Conservation (phyloP, 1,140 invertebrate genomes). For the Trichonephila clavata region DNA sequence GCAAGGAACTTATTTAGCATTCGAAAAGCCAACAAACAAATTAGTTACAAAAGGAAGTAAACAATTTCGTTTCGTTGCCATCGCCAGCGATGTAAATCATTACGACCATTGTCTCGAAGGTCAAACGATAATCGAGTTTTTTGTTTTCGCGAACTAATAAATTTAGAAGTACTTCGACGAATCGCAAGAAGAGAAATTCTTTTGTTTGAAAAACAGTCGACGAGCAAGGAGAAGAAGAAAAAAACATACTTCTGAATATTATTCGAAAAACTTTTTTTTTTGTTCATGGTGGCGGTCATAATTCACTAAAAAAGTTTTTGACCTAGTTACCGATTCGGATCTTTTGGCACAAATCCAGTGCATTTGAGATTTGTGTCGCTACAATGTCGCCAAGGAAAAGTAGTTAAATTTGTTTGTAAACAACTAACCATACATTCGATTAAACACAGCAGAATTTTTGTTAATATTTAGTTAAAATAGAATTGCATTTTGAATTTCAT, state of each 20-base stretch:
- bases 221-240: background rate
- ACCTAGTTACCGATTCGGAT: background rate
- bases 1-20: background rate
- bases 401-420: background rate
- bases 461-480: too few species aligned
- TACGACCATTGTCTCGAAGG: background rate
- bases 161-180: background rate
- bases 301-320: conserved; percentile 19
- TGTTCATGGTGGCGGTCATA: background rate
- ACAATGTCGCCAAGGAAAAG: background rate
- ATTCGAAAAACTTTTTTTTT: background rate
- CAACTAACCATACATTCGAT: too few species aligned
- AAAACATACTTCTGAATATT: background rate
- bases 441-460: too few species aligned
- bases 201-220: background rate
- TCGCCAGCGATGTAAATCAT: conserved; percentile 6
- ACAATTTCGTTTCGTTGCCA: background rate
- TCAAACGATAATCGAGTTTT: conserved; percentile 12
- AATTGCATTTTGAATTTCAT: too few species aligned
- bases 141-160: conserved; percentile 6
- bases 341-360: conserved; percentile 9
- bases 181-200: background rate
- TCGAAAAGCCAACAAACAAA: background rate
- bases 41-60: background rate
- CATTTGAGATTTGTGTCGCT: background rate